A percentile compares a stretch with the other conserved stretches of the same genome.
These are phyloP conservation scores for Macrostomum lignano DNA, from an alignment of 1,140 invertebrate species.

Conservation along the genomic window DNA sequence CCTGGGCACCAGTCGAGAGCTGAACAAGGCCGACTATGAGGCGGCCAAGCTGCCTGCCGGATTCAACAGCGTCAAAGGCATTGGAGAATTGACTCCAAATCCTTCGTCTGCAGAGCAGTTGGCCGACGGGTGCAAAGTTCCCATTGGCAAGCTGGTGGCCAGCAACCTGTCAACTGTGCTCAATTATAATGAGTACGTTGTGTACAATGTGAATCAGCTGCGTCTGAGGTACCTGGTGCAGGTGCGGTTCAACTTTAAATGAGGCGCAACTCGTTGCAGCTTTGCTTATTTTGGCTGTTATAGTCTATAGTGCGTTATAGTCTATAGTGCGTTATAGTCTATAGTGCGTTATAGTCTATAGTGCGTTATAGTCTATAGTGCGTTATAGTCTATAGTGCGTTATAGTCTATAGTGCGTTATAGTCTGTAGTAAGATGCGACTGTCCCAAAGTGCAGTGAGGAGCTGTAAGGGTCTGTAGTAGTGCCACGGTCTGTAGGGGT, in stretches of 20 bases:
- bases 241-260: conserved; percentile 19
- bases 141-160: conserved; percentile 17
- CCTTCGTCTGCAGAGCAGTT: conserved; percentile 10
- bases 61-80: conserved; percentile 19
- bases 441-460: no score
- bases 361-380: no score
- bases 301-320: no score
- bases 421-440: no score
- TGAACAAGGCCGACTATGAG: conserved; percentile 17
- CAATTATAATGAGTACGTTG: conserved; percentile 29
- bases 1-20: conserved; percentile 38
- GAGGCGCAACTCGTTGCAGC: no score
- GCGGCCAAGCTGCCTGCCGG: conserved; percentile 17
- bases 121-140: conserved; percentile 18
- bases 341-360: no score
- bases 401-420: no score
- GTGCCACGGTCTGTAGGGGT: no score
- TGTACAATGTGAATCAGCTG: conserved; percentile 26
- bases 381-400: no score
- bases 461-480: no score
- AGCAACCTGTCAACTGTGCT: conserved; percentile 10
- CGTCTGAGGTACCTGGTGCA: conserved; percentile 24
- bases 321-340: no score
- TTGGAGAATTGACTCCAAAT: conserved; percentile 16
- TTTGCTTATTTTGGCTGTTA: no score